phyloP scores from a whole-genome alignment of 2,888 invertebrate genomes.

The Mesorhabditis spiculigera region DNA sequence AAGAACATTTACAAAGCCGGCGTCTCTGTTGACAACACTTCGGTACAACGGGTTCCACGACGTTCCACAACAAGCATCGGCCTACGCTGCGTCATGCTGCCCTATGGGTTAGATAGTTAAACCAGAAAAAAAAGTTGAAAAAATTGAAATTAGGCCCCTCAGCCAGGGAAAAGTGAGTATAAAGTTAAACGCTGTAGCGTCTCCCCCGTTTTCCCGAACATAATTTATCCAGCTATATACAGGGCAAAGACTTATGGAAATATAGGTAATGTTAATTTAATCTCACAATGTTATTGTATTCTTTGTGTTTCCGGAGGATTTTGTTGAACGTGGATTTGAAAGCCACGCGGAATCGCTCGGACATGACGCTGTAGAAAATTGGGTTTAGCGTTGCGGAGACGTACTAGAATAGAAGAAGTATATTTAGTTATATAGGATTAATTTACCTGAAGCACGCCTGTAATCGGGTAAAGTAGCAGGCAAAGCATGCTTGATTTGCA shows the following conservation, averaged over 20 bases:
- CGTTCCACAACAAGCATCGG: background rate
- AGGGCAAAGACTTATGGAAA: too few species aligned
- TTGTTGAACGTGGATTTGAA: conserved; percentile 41
- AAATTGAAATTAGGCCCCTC: too few species aligned
- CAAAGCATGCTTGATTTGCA: conserved; percentile 42
- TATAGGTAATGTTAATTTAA: background rate
- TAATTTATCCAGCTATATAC: too few species aligned
- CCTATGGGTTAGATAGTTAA: background rate
- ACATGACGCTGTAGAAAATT: conserved; percentile 56
- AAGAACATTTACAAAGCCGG: background rate
- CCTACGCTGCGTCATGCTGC: background rate
- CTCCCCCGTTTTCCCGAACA: too few species aligned
- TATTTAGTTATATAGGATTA: background rate
- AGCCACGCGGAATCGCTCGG: conserved; percentile 47
- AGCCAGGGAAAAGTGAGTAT: too few species aligned
- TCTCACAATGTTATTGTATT: conserved; percentile 30
- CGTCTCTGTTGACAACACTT: background rate
- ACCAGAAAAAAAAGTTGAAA: too few species aligned
- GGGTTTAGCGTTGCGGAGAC: conserved; percentile 55
- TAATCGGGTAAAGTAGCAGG: conserved; percentile 48
- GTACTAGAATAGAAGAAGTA: conserved; percentile 48
- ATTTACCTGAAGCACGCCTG: conserved; percentile 31
- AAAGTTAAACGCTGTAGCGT: too few species aligned
- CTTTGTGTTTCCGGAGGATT: conserved; percentile 22
- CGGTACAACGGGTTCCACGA: background rate